phyloP scores from a whole-genome alignment of 2,888 invertebrate genomes.

The Phortica magna region DNA sequence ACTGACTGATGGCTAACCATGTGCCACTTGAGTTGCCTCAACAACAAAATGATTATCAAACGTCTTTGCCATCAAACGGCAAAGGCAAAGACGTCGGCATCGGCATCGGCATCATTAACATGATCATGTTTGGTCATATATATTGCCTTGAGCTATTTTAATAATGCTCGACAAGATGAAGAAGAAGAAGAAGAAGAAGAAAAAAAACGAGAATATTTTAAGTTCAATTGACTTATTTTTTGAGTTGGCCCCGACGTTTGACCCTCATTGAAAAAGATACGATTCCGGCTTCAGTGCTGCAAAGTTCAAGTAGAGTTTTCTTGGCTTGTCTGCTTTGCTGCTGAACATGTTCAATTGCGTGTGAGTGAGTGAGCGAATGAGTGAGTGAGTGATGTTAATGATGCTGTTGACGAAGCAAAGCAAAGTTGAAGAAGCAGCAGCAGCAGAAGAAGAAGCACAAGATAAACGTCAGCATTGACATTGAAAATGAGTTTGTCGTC shows the following conservation, averaged over 20 bases:
- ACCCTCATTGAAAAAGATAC: not conserved
- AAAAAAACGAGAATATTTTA: not conserved
- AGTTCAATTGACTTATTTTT: constrained; percentile 23
- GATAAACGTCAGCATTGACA: constrained; percentile 18
- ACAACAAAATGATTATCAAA: not conserved
- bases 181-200: too few relatives aligned
- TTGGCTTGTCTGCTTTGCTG: not conserved
- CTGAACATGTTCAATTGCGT: not conserved
- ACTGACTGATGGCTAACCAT: constrained; percentile 18
- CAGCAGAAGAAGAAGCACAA: not conserved
- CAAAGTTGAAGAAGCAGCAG: not conserved
- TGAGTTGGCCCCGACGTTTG: not conserved
- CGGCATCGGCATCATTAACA: not conserved
- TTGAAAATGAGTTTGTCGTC: constrained; percentile 12
- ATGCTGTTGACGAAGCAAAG: not conserved
- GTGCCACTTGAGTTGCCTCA: constrained; percentile 26
- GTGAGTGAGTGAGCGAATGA: too few relatives aligned
- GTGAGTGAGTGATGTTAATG: too few relatives aligned
- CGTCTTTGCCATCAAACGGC: not conserved
- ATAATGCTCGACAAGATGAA: constrained; percentile 6
- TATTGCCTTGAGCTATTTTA: constrained; percentile 25
- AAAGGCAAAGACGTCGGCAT: not conserved
- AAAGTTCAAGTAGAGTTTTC: not conserved
- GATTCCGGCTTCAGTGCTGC: not conserved
- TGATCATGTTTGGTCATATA: constrained; percentile 11